phyloP scores from a whole-genome alignment of 1,140 invertebrate species.

The Trypoxylus dichotomus region DNA sequence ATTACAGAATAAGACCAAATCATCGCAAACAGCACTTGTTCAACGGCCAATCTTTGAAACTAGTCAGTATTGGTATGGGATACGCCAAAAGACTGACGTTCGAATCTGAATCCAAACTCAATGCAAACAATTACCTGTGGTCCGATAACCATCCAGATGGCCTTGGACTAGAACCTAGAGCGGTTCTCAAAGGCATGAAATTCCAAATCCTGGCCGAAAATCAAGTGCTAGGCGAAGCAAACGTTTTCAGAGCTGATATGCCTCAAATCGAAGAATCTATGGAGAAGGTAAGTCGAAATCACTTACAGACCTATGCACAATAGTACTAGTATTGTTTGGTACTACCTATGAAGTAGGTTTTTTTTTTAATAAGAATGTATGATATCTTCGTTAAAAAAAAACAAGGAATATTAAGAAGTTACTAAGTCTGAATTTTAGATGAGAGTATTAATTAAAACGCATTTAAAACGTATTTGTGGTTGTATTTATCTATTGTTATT shows the following conservation, averaged over 20 bases:
- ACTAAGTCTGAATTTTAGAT: too few species aligned
- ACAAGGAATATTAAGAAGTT: too few species aligned
- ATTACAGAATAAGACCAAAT: conserved; percentile 69
- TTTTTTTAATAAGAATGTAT: too few species aligned
- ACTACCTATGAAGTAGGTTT: too few species aligned
- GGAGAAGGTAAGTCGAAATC: conserved; percentile 58
- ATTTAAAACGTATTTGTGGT: too few species aligned
- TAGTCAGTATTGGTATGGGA: conserved; percentile 71
- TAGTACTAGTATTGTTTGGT: too few species aligned
- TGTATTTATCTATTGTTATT: too few species aligned
- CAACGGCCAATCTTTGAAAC: conserved; percentile 62
- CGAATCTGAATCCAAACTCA: conserved; percentile 65
- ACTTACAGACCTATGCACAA: too few species aligned
- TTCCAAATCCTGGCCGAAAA: conserved; percentile 63
- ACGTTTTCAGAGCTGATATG: conserved; percentile 65
- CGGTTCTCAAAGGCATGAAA: conserved; percentile 65
- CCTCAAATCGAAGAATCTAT: conserved; percentile 65
- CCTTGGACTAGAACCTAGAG: conserved; percentile 68
- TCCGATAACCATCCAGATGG: conserved; percentile 77
- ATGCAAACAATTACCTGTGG: conserved; percentile 73
- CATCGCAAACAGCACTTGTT: conserved; percentile 65
- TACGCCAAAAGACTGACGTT: conserved; percentile 79
- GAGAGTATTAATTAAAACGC: too few species aligned
- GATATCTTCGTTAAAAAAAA: too few species aligned
- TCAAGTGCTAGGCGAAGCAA: conserved; percentile 62